Conservation (phyloP, 2,113 vertebrate species). For the Tichodroma muraria region DNA sequence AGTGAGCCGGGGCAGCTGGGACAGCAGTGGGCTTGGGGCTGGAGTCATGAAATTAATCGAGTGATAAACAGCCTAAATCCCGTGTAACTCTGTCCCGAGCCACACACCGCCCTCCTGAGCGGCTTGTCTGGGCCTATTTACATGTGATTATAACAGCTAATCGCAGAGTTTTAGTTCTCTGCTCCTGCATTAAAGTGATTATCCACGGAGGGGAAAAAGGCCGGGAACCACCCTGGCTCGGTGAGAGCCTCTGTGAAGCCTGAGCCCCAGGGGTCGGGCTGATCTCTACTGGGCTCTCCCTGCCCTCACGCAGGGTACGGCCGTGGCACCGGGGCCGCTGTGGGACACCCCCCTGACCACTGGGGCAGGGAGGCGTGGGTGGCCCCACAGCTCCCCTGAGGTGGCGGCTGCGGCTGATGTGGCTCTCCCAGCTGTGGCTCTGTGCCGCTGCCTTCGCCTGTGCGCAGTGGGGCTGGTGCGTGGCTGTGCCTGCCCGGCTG, state of each 20-base stretch:
- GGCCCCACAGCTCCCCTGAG: rapidly evolving
- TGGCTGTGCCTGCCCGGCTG: background rate
- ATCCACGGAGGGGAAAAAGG: background rate
- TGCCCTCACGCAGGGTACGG: background rate
- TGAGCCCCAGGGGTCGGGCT: rapidly evolving
- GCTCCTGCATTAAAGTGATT: slow-evolving; percentile 33
- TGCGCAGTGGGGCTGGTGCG: rapidly evolving
- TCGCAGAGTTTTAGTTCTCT: slow-evolving; percentile 76
- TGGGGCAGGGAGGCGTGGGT: rapidly evolving
- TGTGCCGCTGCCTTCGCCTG: rapidly evolving
- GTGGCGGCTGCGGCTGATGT: rapidly evolving
- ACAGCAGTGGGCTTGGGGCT: background rate
- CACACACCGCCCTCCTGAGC: slow-evolving; percentile 29
- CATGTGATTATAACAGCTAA: slow-evolving; percentile 87
- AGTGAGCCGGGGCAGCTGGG: background rate
- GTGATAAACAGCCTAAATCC: slow-evolving; percentile 58
- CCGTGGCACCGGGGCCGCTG: rapidly evolving
- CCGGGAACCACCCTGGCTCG: background rate
- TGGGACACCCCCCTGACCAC: rapidly evolving
- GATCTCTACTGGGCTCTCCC: background rate
- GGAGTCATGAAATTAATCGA: slow-evolving; percentile 11
- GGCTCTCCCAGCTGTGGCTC: background rate
- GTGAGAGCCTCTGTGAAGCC: background rate
- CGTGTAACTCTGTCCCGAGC: slow-evolving; percentile 28
- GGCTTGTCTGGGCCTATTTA: slow-evolving; percentile 74